A percentile compares a stretch with the other conserved stretches of the same genome.
phyloP scores from a whole-genome alignment of 2,797 vertebrate genomes.

The Bucorvus abyssinicus region DNA sequence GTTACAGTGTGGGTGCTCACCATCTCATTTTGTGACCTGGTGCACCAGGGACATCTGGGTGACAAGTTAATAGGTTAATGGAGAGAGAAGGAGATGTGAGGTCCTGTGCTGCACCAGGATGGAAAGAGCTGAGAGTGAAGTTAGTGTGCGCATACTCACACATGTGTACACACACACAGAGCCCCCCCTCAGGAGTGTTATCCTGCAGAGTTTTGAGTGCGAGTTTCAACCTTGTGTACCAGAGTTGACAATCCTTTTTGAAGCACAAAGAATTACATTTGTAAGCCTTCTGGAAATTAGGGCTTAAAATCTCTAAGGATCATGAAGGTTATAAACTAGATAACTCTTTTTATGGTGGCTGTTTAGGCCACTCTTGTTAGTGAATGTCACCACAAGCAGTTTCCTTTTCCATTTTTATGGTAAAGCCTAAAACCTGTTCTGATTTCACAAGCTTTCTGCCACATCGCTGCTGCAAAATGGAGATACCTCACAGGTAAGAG shows the following conservation, averaged over 20 bases:
- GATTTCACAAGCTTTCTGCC: neutral
- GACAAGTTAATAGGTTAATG: too few relatives aligned
- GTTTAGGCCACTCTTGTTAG: neutral
- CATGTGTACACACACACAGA: accelerated
- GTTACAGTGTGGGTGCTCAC: neutral
- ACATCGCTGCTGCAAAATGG: neutral
- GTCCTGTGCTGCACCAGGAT: neutral
- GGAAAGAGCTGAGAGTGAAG: neutral
- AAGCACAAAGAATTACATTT: neutral
- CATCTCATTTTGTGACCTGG: neutral
- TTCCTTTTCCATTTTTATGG: neutral
- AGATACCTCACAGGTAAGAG: neutral
- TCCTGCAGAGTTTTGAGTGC: neutral
- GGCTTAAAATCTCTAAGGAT: neutral
- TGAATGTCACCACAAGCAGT: neutral
- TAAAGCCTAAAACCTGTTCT: neutral
- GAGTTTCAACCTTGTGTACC: neutral
- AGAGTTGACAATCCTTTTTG: neutral
- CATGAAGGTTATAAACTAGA: neutral
- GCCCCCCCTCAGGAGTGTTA: neutral
- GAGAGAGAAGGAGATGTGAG: neutral
- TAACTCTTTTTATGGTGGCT: neutral
- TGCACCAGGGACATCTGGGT: neutral
- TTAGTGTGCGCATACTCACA: neutral
- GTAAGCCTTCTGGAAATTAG: neutral